These are phyloP conservation scores for Erpobdella octoculata DNA, from an alignment of 2,888 invertebrate species.

Conservation along the genomic window DNA sequence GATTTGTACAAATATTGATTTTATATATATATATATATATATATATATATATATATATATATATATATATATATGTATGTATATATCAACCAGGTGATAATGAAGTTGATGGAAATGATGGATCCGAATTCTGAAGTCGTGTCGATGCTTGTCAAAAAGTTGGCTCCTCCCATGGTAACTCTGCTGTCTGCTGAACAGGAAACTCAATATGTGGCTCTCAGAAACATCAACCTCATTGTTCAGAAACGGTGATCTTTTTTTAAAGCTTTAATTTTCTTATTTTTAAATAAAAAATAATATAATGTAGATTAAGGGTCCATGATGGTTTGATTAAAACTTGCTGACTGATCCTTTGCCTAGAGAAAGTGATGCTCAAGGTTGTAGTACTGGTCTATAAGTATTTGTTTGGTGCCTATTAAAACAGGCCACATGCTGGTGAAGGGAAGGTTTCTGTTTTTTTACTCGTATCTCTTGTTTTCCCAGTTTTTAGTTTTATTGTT, in stretches of 20 bases:
- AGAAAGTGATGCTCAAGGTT: too few relatives aligned
- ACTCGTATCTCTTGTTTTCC: too few relatives aligned
- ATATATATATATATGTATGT: not conserved
- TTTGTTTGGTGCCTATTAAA: too few relatives aligned
- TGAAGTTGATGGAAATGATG: constrained; percentile 97
- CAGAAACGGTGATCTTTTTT: constrained; percentile 65
- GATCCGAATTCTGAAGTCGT: constrained; percentile 88
- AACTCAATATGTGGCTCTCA: constrained; percentile 93
- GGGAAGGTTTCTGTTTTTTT: too few relatives aligned
- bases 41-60: constrained; percentile 10
- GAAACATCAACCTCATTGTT: constrained; percentile 97
- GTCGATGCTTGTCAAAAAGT: constrained; percentile 81
- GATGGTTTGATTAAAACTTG: too few relatives aligned
- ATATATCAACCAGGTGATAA: constrained; percentile 59
- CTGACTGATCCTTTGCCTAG: too few relatives aligned
- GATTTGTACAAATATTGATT: not conserved
- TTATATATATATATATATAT: not conserved
- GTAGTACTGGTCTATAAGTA: too few relatives aligned
- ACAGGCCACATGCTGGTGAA: too few relatives aligned
- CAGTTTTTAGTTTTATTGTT: too few relatives aligned
- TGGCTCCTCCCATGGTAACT: constrained; percentile 97
- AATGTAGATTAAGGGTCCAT: too few relatives aligned
- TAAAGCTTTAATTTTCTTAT: too few relatives aligned
- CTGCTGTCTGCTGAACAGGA: constrained; percentile 94
- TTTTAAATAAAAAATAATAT: too few relatives aligned